Base-by-base conservation (phyloP, 2,888 invertebrate genomes). In the Drosophila demipolita region DNA sequence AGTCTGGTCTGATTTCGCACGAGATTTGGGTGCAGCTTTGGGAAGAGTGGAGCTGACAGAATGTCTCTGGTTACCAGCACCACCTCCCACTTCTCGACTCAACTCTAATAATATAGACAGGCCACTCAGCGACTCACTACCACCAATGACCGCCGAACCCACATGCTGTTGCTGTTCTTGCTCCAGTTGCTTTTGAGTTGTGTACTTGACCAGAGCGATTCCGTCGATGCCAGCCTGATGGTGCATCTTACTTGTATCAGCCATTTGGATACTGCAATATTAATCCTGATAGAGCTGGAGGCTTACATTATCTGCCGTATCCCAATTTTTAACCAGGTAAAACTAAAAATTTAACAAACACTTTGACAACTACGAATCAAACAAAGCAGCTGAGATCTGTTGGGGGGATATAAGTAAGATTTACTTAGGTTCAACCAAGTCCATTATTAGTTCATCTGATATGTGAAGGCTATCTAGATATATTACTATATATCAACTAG, bases 251-350 rank as follows among this genome's bases (percentile, higher is more conserved):
- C 17, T 6, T 33, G 20, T 40, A 6, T 26, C 4, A 48, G 48
- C 54, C 66, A 64, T 66, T 32, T 48, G 23, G 29, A 29, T 29
- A 5, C 0, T 5, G 35, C 45, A 11, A n/a, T 53, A 4, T 26
- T 15, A 38, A n/a, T 35, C 45, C 40, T 12, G 12, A 1, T n/a
- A 15, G 11, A 29, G 33, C 15, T 42, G 23, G 1, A 15, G 1
- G 40, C 20, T 74, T 29, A 71, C 72, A 71, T 71, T 50, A 59
- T 60, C 33, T 45, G 35, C n/a, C 53, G 38, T 50, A 50, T 23
- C 20, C 20, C 1, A 7, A 36, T 61, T 58, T 40, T 70, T 40
- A 23, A 23, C 38, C 58, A 23, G 54, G 48, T 20, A 42, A 54
- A 55, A 23, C n/a, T 70, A 36, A 26, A 15, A 38, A 15, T 32